Conservation (phyloP, 2,888 invertebrate species). For the Entomobrya multifasciata region DNA sequence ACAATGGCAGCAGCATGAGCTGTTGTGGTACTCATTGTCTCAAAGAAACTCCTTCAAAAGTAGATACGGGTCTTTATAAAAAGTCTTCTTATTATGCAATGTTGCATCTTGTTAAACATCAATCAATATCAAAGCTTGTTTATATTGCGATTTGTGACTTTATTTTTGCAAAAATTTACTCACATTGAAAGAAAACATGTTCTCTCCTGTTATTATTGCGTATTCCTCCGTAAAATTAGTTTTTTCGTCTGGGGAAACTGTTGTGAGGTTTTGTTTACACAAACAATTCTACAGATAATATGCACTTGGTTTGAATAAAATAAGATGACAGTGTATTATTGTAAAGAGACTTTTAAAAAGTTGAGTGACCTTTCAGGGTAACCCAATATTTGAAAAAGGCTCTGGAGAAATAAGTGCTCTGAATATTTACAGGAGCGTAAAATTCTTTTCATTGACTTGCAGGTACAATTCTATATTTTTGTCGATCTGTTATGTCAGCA, state of each 20-base stretch:
- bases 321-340: no score
- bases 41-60: background rate
- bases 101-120: no score
- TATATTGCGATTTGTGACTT: background rate
- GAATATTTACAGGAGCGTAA: background rate
- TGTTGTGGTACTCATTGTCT: background rate
- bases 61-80: background rate
- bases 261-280: background rate
- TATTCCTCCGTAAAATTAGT: conserved; percentile 2
- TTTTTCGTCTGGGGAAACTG: background rate
- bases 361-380: background rate
- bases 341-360: background rate
- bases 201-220: background rate
- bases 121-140: no score
- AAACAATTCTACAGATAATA: background rate
- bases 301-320: no score
- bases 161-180: background rate
- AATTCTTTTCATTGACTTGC: no score
- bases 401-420: background rate
- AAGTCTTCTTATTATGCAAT: background rate
- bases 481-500: no score
- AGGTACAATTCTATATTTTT: no score
- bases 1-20: no score
- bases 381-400: background rate
- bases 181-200: background rate